Evolutionary conservation across 2,113 vertebrate species (phyloP), one percentile per base, ranked within the genome.

Genomic region (Bagarius yarrelli): DNA sequence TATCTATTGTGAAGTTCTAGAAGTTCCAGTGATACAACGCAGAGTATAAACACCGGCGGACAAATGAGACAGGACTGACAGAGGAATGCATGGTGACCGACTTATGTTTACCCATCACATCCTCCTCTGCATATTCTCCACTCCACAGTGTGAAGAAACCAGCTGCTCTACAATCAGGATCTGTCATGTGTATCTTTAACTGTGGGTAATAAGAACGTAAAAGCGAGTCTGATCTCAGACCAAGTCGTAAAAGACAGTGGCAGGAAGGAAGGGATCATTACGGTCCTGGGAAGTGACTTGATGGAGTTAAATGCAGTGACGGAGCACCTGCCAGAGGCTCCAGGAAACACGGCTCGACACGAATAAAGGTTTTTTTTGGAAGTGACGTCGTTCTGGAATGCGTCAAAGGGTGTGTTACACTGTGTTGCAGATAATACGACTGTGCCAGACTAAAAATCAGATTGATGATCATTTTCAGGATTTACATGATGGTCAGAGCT

Each of bases 91-190:
- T 78, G 61, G 53, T 52, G 82, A 76, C 77, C 27, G 53, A 16
- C 71, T 83, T 30, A 30, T 83, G 82, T 83, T 83, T 83, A 80
- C 78, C 76, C 72, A 52, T 71, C 83, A 80, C 83, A 83, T 80
- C 83, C 78, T 80, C 55, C 63, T 34, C 78, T 80, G 78, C 34
- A 8, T 32, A 61, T 70, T 69, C 61, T 81, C 74, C 79, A 30
- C 57, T 67, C 66, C 16, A 18, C 16, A 21, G 19, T 36, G 59
- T 56, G 18, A 2, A 4, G 72, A 27, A 56, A 55, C 25, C 52
- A 32, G 11, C 60, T 44, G 72, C 4, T 70, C 40, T 34, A 73
- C 61, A 14, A 34, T 52, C 81, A 52, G 81, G 25, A 44, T 69
- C 50, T 34, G 5, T 32, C 23, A 27, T 56, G n/a, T 21, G 61